These are phyloP conservation scores for Podarcis cretensis DNA, from an alignment of 2,113 vertebrate species.

Conservation along the genomic window DNA sequence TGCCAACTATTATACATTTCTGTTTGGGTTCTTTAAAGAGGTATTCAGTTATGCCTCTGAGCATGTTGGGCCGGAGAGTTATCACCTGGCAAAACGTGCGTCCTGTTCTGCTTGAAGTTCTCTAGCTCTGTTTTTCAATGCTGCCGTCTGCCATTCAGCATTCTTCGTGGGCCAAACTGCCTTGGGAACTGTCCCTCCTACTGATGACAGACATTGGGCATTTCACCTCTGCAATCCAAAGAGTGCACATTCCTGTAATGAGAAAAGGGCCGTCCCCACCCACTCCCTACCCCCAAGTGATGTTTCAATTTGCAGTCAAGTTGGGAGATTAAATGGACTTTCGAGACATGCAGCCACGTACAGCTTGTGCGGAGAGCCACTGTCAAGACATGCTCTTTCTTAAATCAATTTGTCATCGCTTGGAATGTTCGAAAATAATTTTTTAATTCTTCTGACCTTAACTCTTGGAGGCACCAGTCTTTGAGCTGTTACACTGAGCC, in stretches of 20 bases:
- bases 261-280: slow-evolving; percentile 22
- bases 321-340: slow-evolving; percentile 6
- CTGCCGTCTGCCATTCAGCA: not conserved
- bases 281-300: not conserved
- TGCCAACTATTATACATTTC: not conserved
- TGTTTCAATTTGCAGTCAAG: not conserved
- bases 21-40: not conserved
- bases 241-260: slow-evolving; percentile 41
- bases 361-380: slow-evolving; percentile 39
- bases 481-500: not conserved
- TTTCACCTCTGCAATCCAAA: slow-evolving; percentile 57
- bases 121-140: slow-evolving; percentile 16
- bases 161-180: slow-evolving; percentile 36
- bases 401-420: slow-evolving; percentile 63
- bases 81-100: slow-evolving; percentile 17
- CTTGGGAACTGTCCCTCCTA: not conserved
- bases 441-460: slow-evolving; percentile 53
- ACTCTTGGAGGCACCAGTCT: slow-evolving; percentile 33
- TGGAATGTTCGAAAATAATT: slow-evolving; percentile 55
- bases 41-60: not conserved
- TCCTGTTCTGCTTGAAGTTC: slow-evolving; percentile 1
- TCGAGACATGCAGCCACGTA: not conserved
- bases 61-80: slow-evolving; percentile 20
- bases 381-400: slow-evolving; percentile 65
- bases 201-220: slow-evolving; percentile 43